Conservation (phyloP, 2,888 invertebrate genomes). For the Lacanobia oleracea region DNA sequence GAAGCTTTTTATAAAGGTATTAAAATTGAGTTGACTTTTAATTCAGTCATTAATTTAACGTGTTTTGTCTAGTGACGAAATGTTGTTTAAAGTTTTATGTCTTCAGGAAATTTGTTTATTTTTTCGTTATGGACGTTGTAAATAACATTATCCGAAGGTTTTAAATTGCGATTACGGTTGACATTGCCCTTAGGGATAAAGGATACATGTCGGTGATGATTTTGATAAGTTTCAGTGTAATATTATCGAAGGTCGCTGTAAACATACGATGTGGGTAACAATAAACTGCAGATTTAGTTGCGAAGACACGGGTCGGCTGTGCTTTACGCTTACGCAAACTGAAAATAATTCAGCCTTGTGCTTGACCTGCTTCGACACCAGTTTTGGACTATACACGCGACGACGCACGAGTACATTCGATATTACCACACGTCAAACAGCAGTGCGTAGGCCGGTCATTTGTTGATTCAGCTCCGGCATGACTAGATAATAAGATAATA, state of each 20-base stretch:
- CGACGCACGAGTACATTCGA: constrained; percentile 20
- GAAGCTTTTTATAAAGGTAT: constrained; percentile 19
- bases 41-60: constrained; percentile 5
- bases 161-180: not conserved
- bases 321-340: constrained; percentile 64
- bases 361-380: constrained; percentile 72
- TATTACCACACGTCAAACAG: constrained; percentile 42
- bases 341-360: constrained; percentile 77
- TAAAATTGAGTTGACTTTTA: constrained; percentile 26
- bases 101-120: constrained; percentile 5
- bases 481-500: constrained; percentile 27
- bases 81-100: constrained; percentile 5
- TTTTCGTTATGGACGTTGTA: constrained; percentile 14
- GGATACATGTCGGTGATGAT: not conserved
- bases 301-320: constrained; percentile 54
- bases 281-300: constrained; percentile 38
- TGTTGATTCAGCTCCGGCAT: constrained; percentile 28
- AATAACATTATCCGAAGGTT: not conserved
- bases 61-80: constrained; percentile 37
- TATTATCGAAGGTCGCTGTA: constrained; percentile 16
- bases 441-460: constrained; percentile 12
- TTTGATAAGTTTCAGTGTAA: not conserved
- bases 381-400: constrained; percentile 52
- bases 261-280: constrained; percentile 8
- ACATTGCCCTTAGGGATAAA: not conserved